phyloP scores from a whole-genome alignment of 2,888 invertebrate species.

The Palloptera scutellata region DNA sequence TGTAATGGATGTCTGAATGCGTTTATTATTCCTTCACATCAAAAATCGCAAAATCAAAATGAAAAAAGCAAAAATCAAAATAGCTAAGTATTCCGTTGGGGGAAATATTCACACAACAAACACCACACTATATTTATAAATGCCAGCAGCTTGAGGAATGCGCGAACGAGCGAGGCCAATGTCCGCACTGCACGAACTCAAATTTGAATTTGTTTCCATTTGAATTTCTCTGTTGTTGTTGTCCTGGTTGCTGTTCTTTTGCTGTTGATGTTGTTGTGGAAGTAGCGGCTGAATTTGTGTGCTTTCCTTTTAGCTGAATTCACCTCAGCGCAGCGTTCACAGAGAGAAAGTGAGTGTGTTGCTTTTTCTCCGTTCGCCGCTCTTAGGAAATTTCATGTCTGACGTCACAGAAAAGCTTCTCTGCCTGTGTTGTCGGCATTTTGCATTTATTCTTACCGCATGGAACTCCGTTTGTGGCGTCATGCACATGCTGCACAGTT shows the following conservation, averaged over 20 bases:
- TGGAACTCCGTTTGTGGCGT: background rate
- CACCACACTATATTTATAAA: too few relatives aligned
- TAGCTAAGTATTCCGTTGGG: too few relatives aligned
- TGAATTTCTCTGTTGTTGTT: too few relatives aligned
- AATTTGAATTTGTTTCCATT: conserved; percentile 10
- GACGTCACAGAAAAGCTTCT: conserved; percentile 57
- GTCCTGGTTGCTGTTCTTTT: background rate
- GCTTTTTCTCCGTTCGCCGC: background rate
- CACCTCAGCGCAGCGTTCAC: background rate
- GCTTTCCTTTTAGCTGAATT: conserved; percentile 8
- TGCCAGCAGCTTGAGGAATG: too few relatives aligned
- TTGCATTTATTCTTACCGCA: background rate
- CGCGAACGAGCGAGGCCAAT: conserved; percentile 40
- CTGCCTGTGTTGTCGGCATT: background rate
- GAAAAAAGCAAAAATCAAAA: too few relatives aligned
- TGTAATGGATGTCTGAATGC: too few relatives aligned
- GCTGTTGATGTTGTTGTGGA: too few relatives aligned
- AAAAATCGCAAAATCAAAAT: too few relatives aligned
- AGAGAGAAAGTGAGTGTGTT: too few relatives aligned
- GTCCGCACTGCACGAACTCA: conserved; percentile 49
- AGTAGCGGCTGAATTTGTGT: background rate
- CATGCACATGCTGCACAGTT: conserved; percentile 3
- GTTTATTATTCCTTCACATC: too few relatives aligned
- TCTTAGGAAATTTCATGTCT: conserved; percentile 32
- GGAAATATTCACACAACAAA: too few relatives aligned